Conservation (phyloP, 2,888 invertebrate genomes). For the Troilus luridus region DNA sequence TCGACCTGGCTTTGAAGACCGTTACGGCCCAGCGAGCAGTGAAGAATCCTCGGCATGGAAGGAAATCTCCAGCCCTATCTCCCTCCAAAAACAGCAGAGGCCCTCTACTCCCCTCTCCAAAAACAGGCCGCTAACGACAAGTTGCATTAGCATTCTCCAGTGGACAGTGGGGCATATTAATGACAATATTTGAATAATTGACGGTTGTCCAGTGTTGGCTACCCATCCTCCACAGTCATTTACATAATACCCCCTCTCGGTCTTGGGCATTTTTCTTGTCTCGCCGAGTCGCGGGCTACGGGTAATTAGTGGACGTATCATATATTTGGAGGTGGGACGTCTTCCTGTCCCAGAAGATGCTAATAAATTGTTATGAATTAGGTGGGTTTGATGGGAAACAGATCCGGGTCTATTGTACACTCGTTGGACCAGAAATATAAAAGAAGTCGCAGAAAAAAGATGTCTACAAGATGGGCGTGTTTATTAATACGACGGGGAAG, state of each 20-base stretch:
- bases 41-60: conserved; percentile 37
- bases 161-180: conserved; percentile 63
- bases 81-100: conserved; percentile 37
- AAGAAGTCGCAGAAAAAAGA: neutral
- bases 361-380: neutral
- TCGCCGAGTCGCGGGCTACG: neutral
- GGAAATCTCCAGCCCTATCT: neutral
- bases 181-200: conserved; percentile 64
- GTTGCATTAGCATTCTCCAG: conserved; percentile 62
- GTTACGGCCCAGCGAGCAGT: conserved; percentile 43
- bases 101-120: neutral
- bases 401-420: neutral
- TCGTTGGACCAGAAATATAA: neutral
- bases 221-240: conserved; percentile 52
- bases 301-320: conserved; percentile 39
- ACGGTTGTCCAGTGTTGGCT: conserved; percentile 60
- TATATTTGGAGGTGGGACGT: conserved; percentile 14
- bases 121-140: conserved; percentile 52
- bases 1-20: conserved; percentile 4
- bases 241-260: conserved; percentile 62
- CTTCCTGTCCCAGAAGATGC: neutral
- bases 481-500: too few species aligned
- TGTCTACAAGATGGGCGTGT: too few species aligned
- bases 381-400: neutral
- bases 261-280: conserved; percentile 31